These are phyloP conservation scores for Chironomus tepperi DNA, from an alignment of 1,140 invertebrate species.

Conservation along the genomic window DNA sequence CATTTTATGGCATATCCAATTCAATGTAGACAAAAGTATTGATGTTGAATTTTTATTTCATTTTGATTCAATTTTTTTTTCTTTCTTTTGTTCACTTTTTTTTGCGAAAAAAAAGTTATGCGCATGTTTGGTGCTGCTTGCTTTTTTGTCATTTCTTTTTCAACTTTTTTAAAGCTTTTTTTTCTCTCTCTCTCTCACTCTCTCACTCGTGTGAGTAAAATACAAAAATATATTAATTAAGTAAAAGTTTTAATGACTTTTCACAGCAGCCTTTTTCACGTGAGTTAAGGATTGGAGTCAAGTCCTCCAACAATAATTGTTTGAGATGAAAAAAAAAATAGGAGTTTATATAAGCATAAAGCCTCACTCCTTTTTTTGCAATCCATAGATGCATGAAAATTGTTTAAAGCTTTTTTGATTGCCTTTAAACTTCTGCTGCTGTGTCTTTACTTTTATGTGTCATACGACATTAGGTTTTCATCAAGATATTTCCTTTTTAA, in stretches of 20 bases:
- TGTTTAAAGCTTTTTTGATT: neutral
- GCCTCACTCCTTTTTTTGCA: neutral
- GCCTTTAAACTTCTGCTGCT: too few species aligned
- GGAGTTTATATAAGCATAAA: neutral
- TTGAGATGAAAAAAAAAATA: neutral
- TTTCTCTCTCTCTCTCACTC: neutral
- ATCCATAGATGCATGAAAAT: neutral
- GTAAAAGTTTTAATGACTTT: constrained; percentile 5
- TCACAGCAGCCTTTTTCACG: neutral
- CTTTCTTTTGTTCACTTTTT: neutral
- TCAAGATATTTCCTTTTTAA: too few species aligned
- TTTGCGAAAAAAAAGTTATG: constrained; percentile 8
- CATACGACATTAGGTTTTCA: too few species aligned
- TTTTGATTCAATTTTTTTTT: neutral
- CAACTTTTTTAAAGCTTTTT: constrained; percentile 5
- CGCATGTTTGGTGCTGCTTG: neutral
- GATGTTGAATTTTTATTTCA: neutral
- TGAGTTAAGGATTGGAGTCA: too few species aligned
- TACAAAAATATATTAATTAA: neutral
- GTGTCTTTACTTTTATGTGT: too few species aligned
- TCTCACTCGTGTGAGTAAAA: neutral
- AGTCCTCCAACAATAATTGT: too few species aligned
- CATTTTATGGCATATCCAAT: neutral
- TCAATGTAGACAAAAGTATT: constrained; percentile 14
- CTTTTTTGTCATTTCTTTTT: constrained; percentile 9